Evolutionary conservation across 2,888 invertebrate genomes (phyloP).

Genomic region (Callinectes sapidus): DNA sequence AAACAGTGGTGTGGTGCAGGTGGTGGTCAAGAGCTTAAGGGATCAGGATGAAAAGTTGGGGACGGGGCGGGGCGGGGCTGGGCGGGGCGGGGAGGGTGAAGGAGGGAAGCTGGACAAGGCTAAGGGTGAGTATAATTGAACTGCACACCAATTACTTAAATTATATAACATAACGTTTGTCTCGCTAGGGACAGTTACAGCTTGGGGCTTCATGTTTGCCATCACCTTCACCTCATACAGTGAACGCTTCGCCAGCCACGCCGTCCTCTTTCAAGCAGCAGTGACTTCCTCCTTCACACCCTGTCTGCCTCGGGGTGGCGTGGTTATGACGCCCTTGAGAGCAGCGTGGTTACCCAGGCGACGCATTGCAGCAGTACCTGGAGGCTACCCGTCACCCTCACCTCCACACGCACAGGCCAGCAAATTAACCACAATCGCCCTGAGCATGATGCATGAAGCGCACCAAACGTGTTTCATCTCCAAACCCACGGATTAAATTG

Average conservation of each 20-base stretch:
- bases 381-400: neutral
- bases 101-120: neutral
- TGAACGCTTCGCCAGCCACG: neutral
- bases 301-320: neutral
- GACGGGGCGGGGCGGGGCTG: neutral
- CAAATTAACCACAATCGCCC: constrained; percentile 1
- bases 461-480: constrained; percentile 8
- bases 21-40: constrained; percentile 9
- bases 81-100: neutral
- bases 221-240: neutral
- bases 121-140: neutral
- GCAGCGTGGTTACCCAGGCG: neutral
- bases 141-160: neutral
- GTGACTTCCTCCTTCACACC: neutral
- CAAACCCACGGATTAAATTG: neutral
- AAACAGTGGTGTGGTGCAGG: neutral
- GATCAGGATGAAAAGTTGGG: neutral
- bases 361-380: constrained; percentile 29
- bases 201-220: neutral
- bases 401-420: constrained; percentile 13
- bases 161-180: constrained; percentile 10
- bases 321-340: neutral
- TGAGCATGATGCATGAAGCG: constrained; percentile 17
- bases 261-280: neutral
- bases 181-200: neutral